phyloP scores from a whole-genome alignment of 1,140 invertebrate species.

The Drosophila sproati region DNA sequence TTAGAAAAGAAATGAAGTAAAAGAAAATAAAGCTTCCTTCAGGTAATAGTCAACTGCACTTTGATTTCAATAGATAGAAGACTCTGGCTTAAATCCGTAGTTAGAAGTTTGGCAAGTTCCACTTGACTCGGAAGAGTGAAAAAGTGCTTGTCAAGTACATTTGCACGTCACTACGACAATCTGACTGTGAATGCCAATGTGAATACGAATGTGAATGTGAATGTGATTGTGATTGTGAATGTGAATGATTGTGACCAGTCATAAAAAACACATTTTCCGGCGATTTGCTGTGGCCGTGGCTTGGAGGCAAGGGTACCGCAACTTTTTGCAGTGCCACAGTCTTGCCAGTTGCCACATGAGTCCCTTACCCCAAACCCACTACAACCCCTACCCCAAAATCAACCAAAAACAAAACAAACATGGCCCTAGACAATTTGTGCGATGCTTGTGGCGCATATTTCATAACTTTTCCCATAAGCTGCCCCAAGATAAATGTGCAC shows the following conservation, averaged over 20 bases:
- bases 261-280: constrained; percentile 59
- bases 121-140: constrained; percentile 5
- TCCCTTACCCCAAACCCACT: not conserved
- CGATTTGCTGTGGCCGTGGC: constrained; percentile 43
- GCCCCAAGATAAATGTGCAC: constrained; percentile 81
- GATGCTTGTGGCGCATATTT: constrained; percentile 77
- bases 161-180: constrained; percentile 47
- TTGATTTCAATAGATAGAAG: constrained; percentile 3
- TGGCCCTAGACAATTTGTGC: constrained; percentile 68
- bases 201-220: constrained; percentile 5
- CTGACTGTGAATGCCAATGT: constrained; percentile 21
- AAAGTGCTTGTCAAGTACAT: constrained; percentile 50
- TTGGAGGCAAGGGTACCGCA: not conserved
- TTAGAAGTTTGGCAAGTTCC: constrained; percentile 9
- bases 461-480: constrained; percentile 83
- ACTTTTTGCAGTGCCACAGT: constrained; percentile 6
- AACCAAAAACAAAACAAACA: not conserved
- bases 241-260: constrained; percentile 54
- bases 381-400: not conserved
- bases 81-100: constrained; percentile 1
- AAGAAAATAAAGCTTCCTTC: not conserved
- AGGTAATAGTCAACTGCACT: not conserved
- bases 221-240: constrained; percentile 11
- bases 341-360: constrained; percentile 23
- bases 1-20: no score